Conservation (phyloP, 2,797 vertebrate genomes). For the Dendrocincla tyrannina region DNA sequence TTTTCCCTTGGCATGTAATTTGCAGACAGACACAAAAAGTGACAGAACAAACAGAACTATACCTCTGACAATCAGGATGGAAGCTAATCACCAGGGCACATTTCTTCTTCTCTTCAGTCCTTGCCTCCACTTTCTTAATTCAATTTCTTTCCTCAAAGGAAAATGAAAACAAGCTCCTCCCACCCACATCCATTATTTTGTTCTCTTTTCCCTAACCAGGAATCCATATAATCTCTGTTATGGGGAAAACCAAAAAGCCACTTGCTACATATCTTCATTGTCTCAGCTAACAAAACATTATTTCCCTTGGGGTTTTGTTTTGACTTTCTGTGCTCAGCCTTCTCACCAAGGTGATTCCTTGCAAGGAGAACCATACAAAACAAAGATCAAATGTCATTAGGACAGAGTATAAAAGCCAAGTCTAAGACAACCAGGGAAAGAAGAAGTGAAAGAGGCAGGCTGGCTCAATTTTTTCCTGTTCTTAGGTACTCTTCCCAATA, state of each 20-base stretch:
- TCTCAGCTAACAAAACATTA: not conserved
- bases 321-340: not conserved
- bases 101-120: not conserved
- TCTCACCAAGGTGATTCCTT: not conserved
- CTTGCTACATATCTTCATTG: not conserved
- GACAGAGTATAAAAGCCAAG: not conserved
- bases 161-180: not conserved
- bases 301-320: not conserved
- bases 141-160: not conserved
- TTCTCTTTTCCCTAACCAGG: not conserved
- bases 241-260: not conserved
- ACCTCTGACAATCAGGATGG: not conserved
- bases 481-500: not conserved
- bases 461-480: not conserved
- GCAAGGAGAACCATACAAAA: not conserved
- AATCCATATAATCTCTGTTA: not conserved
- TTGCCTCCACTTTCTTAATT: not conserved
- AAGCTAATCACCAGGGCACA: not conserved
- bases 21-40: not conserved
- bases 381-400: not conserved
- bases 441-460: not conserved
- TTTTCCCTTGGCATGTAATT: conserved; percentile 39
- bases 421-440: not conserved
- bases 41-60: not conserved
- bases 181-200: not conserved